These are phyloP conservation scores for Otus sunia DNA, from an alignment of 2,113 vertebrate species.

Conservation along the genomic window DNA sequence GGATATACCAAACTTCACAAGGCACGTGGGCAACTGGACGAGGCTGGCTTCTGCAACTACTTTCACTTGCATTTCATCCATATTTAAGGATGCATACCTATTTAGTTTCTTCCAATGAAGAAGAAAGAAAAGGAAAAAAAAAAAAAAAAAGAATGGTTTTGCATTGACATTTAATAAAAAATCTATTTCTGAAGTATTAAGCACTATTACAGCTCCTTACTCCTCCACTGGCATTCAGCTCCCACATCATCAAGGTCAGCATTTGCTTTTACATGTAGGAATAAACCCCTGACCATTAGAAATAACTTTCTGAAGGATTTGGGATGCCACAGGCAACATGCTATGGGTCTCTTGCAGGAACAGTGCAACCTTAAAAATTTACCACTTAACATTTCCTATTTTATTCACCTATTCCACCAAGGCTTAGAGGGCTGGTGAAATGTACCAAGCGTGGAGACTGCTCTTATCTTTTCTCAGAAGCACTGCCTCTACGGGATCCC, in stretches of 20 bases:
- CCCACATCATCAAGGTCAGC: not conserved
- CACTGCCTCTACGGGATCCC: not conserved
- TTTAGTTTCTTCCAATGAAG: not conserved
- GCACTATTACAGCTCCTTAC: not conserved
- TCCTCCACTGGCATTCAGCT: not conserved
- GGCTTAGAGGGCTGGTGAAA: not conserved
- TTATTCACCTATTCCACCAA: not conserved
- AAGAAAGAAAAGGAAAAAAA: not conserved
- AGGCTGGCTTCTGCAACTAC: not conserved
- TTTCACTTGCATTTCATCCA: not conserved
- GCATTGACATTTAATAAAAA: not conserved
- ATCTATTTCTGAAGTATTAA: not conserved
- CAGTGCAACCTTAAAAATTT: not conserved
- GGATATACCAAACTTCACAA: not conserved
- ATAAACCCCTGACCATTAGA: not conserved
- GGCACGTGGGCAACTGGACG: not conserved
- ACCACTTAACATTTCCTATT: not conserved
- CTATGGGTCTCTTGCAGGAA: not conserved
- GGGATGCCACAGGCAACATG: not conserved
- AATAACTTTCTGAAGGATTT: not conserved
- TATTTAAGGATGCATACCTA: not conserved
- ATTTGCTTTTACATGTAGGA: not conserved
- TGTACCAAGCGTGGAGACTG: fast-evolving
- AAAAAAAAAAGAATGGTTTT: fast-evolving
- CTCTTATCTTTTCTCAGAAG: not conserved